Base-by-base conservation (phyloP, 2,888 invertebrate genomes). In the Ectemnius lituratus region DNA sequence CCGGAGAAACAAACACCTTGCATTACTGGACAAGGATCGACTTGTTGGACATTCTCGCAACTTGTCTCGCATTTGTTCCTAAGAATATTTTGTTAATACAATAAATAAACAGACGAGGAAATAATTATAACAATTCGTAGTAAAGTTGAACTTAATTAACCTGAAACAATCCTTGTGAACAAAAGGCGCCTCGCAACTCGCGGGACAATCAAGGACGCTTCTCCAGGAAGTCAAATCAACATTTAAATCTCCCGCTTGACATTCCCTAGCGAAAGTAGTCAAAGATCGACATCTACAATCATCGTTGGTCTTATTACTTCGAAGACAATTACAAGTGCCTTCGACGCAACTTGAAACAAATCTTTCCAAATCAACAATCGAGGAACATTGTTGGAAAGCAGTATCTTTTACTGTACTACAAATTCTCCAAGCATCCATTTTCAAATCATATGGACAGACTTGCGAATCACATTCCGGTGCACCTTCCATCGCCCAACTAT, bases 151-250 rank as follows among this genome's bases (percentile, higher is more conserved):
- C n/a, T n/a, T n/a, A n/a, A n/a, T n/a, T n/a, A n/a, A n/a, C n/a
- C 95, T 94, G 91, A 94, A 97, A 89, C 97, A 97, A 89, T 97
- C 97, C 83, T 94, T 93, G 90, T 96, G 95, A n/a, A 96, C 94
- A 61, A 97, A 92, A 0, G 96, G 96, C 0, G 95, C 88, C 0
- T 95, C 94, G 86, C 97, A 97, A 5, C 92, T 91, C 2, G 94
- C 94, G 76, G 95, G 94, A 87, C 96, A 97, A 78, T 95, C 93
- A 83, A 94, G 92, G 79, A 93, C 91, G 61, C 94, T 92, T 83
- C 96, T 92, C 96, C 96, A 96, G 46, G 93, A 93, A 0, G 93
- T 92, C 5, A 97, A 86, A 80, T 96, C 94, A 0, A 94, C 91
- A 61, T 92, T 91, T 16, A 93, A 93, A 79, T 94, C 94, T 0